A percentile compares a stretch with the other conserved stretches of the same genome.
These are phyloP conservation scores for Apaloderma vittatum DNA, from an alignment of 2,113 vertebrate genomes.

Conservation along the genomic window DNA sequence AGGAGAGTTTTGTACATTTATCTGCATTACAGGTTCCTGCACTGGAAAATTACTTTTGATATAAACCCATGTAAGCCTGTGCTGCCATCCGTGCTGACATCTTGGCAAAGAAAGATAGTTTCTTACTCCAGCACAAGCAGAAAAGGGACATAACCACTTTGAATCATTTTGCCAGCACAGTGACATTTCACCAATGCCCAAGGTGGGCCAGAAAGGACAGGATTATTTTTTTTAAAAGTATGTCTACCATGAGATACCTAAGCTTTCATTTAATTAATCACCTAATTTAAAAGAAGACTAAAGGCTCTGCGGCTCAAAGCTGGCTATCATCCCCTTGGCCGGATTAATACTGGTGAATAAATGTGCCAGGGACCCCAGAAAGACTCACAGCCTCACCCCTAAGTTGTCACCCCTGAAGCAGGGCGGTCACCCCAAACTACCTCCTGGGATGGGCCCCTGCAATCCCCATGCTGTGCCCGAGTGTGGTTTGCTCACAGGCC, in stretches of 20 bases:
- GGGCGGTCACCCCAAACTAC: accelerated
- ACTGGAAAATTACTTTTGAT: slow-evolving; percentile 17
- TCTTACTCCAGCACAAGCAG: background rate
- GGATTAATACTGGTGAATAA: background rate
- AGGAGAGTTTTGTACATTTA: background rate
- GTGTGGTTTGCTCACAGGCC: background rate
- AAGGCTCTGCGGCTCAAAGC: background rate
- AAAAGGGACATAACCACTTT: background rate
- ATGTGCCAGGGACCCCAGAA: background rate
- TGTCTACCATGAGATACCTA: background rate
- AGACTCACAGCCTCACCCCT: background rate
- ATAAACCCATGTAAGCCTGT: background rate
- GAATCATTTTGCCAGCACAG: background rate
- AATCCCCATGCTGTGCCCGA: background rate
- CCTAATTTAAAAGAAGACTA: background rate
- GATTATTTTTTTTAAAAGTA: background rate
- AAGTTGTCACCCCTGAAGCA: background rate
- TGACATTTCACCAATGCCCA: background rate
- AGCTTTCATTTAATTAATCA: background rate
- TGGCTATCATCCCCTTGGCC: background rate
- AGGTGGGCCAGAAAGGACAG: background rate
- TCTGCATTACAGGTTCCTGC: background rate
- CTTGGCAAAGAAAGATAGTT: background rate
- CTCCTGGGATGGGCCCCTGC: background rate
- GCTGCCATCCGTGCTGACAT: background rate